Conservation (phyloP, 1,140 invertebrate genomes). For the Colletes gigas region DNA sequence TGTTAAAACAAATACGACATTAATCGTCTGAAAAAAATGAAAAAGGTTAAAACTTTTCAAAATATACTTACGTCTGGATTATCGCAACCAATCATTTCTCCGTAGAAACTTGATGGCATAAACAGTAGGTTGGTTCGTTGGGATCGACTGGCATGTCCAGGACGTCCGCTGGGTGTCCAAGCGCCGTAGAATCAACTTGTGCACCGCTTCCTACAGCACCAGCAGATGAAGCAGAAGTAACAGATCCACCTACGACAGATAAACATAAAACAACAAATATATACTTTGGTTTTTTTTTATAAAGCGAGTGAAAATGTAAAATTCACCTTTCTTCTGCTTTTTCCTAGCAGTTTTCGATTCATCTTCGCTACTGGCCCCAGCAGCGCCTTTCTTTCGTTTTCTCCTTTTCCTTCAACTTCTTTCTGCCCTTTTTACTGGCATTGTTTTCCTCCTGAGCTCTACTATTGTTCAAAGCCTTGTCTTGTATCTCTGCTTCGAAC, state of each 20-base stretch:
- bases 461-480: constrained; percentile 90
- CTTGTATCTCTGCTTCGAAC: constrained; percentile 98
- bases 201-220: constrained; percentile 81
- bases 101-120: constrained; percentile 99
- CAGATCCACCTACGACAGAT: constrained; percentile 74
- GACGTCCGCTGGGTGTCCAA: constrained; percentile 93
- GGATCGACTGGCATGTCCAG: constrained; percentile 99
- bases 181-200: constrained; percentile 78
- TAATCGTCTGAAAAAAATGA: neutral
- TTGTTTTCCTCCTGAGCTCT: constrained; percentile 83
- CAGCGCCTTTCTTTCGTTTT: constrained; percentile 82
- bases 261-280: constrained; percentile 1
- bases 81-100: constrained; percentile 99
- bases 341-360: constrained; percentile 84
- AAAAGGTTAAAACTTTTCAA: neutral
- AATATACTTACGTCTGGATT: constrained; percentile 88
- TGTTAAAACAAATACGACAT: constrained; percentile 72
- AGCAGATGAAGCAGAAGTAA: constrained; percentile 77
- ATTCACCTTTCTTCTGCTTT: constrained; percentile 85
- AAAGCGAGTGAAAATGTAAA: constrained; percentile 6
- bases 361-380: constrained; percentile 81
- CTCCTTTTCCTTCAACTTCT: constrained; percentile 86
- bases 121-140: constrained; percentile 99
- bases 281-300: neutral
- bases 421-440: constrained; percentile 85